Conservation (phyloP, 1,140 invertebrate species). For the Sinonovacula constricta region DNA sequence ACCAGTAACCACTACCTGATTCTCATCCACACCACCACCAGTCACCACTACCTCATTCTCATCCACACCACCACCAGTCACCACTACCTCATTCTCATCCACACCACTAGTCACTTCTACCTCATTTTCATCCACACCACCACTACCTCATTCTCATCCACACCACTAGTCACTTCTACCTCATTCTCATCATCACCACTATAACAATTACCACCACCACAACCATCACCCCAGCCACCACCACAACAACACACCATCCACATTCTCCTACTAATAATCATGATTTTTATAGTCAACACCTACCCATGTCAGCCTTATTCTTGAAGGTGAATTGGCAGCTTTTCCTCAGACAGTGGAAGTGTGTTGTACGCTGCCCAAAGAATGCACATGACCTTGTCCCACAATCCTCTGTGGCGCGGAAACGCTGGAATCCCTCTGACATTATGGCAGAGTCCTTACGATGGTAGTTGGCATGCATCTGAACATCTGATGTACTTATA, state of each 20-base stretch:
- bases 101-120: no score
- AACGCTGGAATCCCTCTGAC: conserved; percentile 96
- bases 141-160: no score
- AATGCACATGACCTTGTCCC: conserved; percentile 92
- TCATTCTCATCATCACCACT: neutral
- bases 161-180: no score
- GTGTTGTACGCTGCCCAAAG: conserved; percentile 96
- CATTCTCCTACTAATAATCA: neutral
- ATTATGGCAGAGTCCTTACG: conserved; percentile 98
- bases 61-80: no score
- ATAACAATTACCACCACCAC: no score
- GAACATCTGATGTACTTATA: conserved; percentile 98
- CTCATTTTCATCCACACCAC: no score
- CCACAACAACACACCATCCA: no score
- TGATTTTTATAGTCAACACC: conserved; percentile 78
- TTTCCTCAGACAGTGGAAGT: conserved; percentile 95
- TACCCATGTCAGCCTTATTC: conserved; percentile 99
- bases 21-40: no score
- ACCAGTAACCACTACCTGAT: no score
- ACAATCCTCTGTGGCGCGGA: conserved; percentile 95
- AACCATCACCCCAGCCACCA: no score
- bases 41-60: no score
- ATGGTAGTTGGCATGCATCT: conserved; percentile 99
- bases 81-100: no score
- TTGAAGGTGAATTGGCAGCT: conserved; percentile 98